Conservation (phyloP, 30 jellyfish, hydroid and myxozoan species). For the Aurelia aurita complex sp. Pacific region DNA sequence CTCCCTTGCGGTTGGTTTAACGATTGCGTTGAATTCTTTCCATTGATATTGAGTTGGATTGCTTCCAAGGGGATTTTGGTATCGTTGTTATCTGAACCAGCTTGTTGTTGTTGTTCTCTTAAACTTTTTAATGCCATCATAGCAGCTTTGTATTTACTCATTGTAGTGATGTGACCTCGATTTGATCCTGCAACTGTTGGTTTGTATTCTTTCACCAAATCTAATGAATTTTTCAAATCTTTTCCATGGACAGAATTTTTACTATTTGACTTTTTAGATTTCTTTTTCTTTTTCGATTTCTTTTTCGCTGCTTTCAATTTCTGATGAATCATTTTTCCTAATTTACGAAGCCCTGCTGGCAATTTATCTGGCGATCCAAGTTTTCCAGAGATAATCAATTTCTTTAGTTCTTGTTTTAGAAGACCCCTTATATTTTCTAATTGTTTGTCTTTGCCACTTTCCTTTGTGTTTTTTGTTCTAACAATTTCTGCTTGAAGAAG, state of each 20-base stretch:
- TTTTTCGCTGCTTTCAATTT: constrained; percentile 55
- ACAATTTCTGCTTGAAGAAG: constrained; percentile 87
- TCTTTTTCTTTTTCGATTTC: constrained; percentile 16
- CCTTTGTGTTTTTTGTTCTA: constrained; percentile 54
- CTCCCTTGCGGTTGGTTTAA: not conserved
- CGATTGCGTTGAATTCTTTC: not conserved
- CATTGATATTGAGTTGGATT: constrained; percentile 14
- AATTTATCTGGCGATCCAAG: constrained; percentile 38
- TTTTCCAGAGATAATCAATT: constrained; percentile 48
- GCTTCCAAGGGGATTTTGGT: not conserved
- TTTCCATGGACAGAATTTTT: constrained; percentile 33
- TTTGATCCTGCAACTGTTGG: constrained; percentile 66
- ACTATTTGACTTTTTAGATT: constrained; percentile 26
- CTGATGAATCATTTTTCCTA: constrained; percentile 56
- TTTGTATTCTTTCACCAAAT: constrained; percentile 48
- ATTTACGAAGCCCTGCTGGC: constrained; percentile 55
- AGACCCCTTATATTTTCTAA: constrained; percentile 66
- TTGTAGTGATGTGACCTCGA: constrained; percentile 55
- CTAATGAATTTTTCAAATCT: constrained; percentile 36
- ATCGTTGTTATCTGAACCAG: not conserved
- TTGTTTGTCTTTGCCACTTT: constrained; percentile 58
- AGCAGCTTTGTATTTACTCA: constrained; percentile 64
- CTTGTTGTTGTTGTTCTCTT: constrained; percentile 54
- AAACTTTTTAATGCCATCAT: constrained; percentile 46
- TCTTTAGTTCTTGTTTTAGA: constrained; percentile 56